A percentile compares a stretch with the other conserved stretches of the same genome.
Evolutionary conservation across 2,888 invertebrate species (phyloP).

Genomic region (Eledona agricola): DNA sequence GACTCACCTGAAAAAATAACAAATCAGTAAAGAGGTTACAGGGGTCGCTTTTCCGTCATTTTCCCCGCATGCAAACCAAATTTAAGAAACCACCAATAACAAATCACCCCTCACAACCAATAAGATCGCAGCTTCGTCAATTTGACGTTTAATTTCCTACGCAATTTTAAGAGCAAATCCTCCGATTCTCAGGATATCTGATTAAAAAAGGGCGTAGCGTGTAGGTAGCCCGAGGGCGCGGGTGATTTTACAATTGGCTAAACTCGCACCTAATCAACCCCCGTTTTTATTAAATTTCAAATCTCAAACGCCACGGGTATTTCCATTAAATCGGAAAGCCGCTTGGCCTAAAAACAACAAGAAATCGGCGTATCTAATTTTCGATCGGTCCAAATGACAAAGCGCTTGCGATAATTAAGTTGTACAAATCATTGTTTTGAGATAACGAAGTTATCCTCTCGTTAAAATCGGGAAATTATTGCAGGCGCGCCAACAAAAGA

Average conservation of each 20-base stretch:
- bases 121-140: constrained; percentile 47
- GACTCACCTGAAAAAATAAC: constrained; percentile 11
- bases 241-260: constrained; percentile 45
- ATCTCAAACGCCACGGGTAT: constrained; percentile 8
- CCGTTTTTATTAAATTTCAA: constrained; percentile 29
- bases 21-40: neutral
- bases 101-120: constrained; percentile 45
- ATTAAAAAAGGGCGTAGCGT: constrained; percentile 52
- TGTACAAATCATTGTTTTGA: constrained; percentile 51
- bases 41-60: neutral
- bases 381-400: constrained; percentile 28
- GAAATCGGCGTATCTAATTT: constrained; percentile 14
- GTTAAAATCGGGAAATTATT: constrained; percentile 54
- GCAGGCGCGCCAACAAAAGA: constrained; percentile 37
- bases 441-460: constrained; percentile 51
- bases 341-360: too few relatives aligned
- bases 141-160: constrained; percentile 55
- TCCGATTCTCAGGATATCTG: constrained; percentile 50
- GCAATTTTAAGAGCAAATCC: constrained; percentile 49
- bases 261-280: constrained; percentile 34
- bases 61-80: constrained; percentile 38
- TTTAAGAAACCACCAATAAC: constrained; percentile 49
- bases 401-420: constrained; percentile 48
- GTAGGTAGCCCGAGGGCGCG: constrained; percentile 40
- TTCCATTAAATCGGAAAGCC: constrained; percentile 17